Conservation (phyloP, 2,797 vertebrate genomes). For the Anabacerthia variegaticeps region DNA sequence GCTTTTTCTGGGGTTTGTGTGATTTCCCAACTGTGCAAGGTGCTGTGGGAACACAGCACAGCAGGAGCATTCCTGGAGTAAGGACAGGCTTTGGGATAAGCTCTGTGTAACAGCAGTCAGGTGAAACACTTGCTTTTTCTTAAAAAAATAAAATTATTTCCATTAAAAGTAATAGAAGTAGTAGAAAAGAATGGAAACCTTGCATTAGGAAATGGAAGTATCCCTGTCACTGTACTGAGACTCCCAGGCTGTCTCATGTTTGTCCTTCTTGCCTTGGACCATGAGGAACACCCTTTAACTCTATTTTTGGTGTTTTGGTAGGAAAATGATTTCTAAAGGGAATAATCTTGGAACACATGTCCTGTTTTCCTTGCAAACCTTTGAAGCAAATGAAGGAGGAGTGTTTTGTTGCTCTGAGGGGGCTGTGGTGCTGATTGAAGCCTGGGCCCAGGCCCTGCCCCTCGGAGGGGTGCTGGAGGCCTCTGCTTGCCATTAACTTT, state of each 20-base stretch:
- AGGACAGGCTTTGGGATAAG: background rate
- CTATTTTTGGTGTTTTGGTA: background rate
- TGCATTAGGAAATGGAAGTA: background rate
- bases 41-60: accelerated
- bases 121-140: background rate
- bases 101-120: background rate
- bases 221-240: accelerated
- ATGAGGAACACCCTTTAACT: background rate
- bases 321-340: background rate
- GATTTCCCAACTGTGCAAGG: background rate
- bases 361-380: background rate
- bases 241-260: background rate
- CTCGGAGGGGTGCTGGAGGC: background rate
- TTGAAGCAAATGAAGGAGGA: background rate
- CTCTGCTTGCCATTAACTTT: background rate
- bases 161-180: background rate
- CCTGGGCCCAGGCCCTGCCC: background rate
- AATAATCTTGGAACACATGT: background rate
- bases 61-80: background rate
- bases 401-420: background rate
- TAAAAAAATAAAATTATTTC: background rate
- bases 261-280: background rate
- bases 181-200: background rate
- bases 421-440: background rate
- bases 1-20: accelerated